Evolutionary conservation across 2,113 vertebrate genomes (phyloP).

Genomic region (Thermophis baileyi): DNA sequence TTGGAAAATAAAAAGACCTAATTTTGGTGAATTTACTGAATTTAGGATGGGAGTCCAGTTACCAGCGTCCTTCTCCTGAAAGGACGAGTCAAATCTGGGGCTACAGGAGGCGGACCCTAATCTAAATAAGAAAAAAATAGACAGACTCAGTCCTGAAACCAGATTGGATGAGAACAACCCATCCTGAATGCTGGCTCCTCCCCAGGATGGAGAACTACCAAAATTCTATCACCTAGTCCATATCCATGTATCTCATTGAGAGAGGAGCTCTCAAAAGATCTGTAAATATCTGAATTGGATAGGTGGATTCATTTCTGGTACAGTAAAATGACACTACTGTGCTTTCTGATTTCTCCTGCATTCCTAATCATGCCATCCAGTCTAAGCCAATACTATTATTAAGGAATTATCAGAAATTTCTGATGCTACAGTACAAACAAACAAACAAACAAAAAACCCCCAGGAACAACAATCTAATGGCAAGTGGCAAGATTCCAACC

Average conservation of each 20-base stretch:
- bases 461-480: background rate
- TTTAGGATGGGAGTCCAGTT: too few species aligned
- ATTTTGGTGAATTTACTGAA: too few species aligned
- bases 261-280: background rate
- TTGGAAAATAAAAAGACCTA: too few species aligned
- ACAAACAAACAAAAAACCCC: background rate
- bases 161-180: too few species aligned
- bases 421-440: too few species aligned
- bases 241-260: background rate
- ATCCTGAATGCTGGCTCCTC: too few species aligned
- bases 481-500: background rate
- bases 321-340: background rate
- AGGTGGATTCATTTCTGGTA: background rate
- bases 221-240: background rate
- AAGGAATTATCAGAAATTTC: background rate
- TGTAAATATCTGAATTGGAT: background rate
- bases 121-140: too few species aligned
- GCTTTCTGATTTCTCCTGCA: background rate
- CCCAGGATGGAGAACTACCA: too few species aligned
- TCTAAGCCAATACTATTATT: background rate
- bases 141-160: too few species aligned
- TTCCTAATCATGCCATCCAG: background rate
- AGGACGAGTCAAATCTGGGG: too few species aligned
- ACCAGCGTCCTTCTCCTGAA: too few species aligned
- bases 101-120: too few species aligned